Evolutionary conservation across 1,140 invertebrate species (phyloP), one percentile per base, ranked within the genome.

Genomic region (Apis cerana): DNA sequence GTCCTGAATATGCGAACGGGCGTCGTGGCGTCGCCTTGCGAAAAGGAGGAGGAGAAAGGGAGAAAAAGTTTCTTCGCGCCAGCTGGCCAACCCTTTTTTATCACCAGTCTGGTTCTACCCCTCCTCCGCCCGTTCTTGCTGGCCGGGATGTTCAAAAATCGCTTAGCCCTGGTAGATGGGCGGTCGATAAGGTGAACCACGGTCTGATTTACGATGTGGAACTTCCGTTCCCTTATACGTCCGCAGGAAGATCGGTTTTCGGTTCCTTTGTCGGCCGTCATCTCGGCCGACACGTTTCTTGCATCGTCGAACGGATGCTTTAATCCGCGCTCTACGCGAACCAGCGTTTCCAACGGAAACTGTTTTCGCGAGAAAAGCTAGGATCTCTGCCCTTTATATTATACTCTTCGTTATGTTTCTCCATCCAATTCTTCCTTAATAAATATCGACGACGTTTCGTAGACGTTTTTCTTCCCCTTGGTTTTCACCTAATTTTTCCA

Each of bases 111-210:
- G 43, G 77, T 19, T n/a, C 33, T 7, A 43, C 3, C 5, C 33
- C 33, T 3, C 33, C 61, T 50, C 33, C 33, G 0, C 33, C 61
- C 56, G 69, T 87, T 88, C 87, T 87, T 83, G 80, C 82, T 64
- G 75, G 70, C 33, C 54, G 71, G 56, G 80, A 81, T 82, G 86
- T 85, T 90, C 84, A 89, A 90, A 90, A 91, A 91, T 91, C 90
- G 90, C 81, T 91, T 89, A 90, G 89, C 70, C 61, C 62, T 13
- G 48, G 21, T 17, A 61, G 80, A 88, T 84, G 81, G 79, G 65
- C 82, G 80, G 64, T 81, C 82, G 87, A 86, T 89, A 85, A 85
- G 72, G 52, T 27, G 85, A 75, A 74, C 75, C 61, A 67, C 65
- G 33, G 43, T 17, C 75, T 82, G 83, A 90, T 86, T 83, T 84